Base-by-base conservation (phyloP, 2,888 invertebrate genomes). In the Pristionchus japonicus region DNA sequence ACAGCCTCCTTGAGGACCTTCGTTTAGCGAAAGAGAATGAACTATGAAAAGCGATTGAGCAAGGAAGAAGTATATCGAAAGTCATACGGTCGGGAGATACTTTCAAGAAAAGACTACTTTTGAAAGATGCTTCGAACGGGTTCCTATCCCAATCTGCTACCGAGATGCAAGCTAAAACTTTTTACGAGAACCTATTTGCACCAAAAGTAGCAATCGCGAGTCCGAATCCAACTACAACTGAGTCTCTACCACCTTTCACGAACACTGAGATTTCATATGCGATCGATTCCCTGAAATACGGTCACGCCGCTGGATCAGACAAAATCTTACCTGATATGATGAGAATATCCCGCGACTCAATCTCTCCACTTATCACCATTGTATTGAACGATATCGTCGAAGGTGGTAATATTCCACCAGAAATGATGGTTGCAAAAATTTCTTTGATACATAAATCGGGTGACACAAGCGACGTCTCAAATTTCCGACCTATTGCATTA, bases 401-500 rank as follows among this genome's bases (percentile, higher is more conserved):
- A 20, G 83, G 57, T 17, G 83, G 31, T 1, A 3, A 15, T 13
- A 57, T 83, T 17, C 52, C 83, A 23, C 1, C 31, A 20, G 57
- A 83, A 6, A 49, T 83, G 57, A 34, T 83, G 83, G n/a, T 23
- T 23, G 49, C 83, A 34, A 27, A 23, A 17, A 40, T 83, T 6
- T 37, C 83, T 4, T 57, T 83, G 34, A 31, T 83, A 13, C 57
- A 52, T 34, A 83, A 83, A 57, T n/a, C n/a, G 15, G 83, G 83
- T 13, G 83, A 83, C 57, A 3, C 52, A 1, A 83, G 23, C 20
- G 57, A 83, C 34, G 47, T 83, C 3, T 49, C 52, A 1, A 83
- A 83, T 27, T 83, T 52, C 27, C 49, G 83, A 15, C 83, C 83
- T 15, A 83, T 83, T 6, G 34, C 52, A 1, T 40, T 83, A 7